phyloP scores from a whole-genome alignment of 1,140 invertebrate genomes.

The Sycophaga agraensis region DNA sequence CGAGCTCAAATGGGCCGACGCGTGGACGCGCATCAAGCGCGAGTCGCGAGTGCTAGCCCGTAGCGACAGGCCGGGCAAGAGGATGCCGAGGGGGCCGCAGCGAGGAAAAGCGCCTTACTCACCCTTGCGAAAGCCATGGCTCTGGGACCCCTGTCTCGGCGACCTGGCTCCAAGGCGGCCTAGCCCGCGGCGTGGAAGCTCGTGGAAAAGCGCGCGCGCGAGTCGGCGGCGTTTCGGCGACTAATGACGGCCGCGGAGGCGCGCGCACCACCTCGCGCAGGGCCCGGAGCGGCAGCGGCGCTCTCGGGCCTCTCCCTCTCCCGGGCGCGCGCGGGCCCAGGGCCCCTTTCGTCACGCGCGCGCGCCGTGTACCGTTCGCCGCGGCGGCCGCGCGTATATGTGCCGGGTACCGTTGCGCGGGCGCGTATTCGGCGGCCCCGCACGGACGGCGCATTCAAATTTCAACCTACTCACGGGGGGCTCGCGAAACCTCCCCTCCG shows the following conservation, averaged over 20 bases:
- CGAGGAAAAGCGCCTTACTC: too few species aligned
- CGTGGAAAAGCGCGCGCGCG: neutral
- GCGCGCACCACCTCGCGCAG: neutral
- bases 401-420: conserved; percentile 10
- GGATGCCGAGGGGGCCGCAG: too few species aligned
- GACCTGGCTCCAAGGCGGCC: too few species aligned
- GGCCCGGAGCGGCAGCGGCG: too few species aligned
- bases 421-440: neutral
- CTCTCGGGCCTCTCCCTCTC: too few species aligned
- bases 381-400: neutral
- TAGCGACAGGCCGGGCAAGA: too few species aligned
- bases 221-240: neutral
- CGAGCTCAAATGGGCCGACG: too few species aligned
- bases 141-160: too few species aligned
- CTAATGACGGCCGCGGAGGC: too few species aligned
- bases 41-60: too few species aligned
- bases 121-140: conserved; percentile 5
- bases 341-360: conserved; percentile 27
- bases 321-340: neutral
- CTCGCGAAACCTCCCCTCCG: neutral
- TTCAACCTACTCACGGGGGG: neutral
- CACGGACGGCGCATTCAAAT: neutral
- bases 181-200: too few species aligned
- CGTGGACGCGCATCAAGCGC: too few species aligned
- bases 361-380: conserved; percentile 26